These are phyloP conservation scores for Enteromius anoplus DNA, from an alignment of 2,797 vertebrate species.

Conservation along the genomic window DNA sequence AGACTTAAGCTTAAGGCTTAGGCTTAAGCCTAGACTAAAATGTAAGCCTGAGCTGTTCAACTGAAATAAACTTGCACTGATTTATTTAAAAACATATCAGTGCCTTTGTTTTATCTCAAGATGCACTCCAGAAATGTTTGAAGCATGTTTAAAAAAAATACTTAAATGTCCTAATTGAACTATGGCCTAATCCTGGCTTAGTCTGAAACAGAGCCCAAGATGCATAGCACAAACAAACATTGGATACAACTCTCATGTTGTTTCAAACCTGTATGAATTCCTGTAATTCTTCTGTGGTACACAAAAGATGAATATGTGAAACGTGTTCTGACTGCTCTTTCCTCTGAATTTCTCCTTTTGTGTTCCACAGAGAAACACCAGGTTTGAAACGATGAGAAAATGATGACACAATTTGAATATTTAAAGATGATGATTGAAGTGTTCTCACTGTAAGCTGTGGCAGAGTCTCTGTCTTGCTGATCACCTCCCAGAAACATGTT, in stretches of 20 bases:
- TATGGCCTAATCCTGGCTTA: no score
- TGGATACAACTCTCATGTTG: background rate
- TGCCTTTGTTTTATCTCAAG: no score
- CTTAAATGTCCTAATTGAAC: no score
- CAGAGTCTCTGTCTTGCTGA: conserved; percentile 78
- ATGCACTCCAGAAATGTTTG: no score
- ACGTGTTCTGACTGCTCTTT: background rate
- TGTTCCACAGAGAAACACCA: background rate
- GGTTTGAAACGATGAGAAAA: background rate
- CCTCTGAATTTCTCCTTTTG: background rate
- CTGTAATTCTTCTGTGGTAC: background rate
- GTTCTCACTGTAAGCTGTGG: conserved; percentile 81
- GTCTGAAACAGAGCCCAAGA: no score
- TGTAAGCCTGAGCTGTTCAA: no score
- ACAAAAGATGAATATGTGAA: background rate
- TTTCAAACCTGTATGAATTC: background rate
- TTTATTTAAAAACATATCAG: no score
- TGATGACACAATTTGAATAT: background rate
- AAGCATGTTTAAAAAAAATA: no score
- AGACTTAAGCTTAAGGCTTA: no score
- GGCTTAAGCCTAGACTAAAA: no score
- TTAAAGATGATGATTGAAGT: background rate
- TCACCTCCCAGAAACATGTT: conserved; percentile 83
- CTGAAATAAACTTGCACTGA: no score
- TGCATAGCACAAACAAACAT: background rate